phyloP scores from a whole-genome alignment of 2,888 invertebrate species.

The Eupithecia inturbata region DNA sequence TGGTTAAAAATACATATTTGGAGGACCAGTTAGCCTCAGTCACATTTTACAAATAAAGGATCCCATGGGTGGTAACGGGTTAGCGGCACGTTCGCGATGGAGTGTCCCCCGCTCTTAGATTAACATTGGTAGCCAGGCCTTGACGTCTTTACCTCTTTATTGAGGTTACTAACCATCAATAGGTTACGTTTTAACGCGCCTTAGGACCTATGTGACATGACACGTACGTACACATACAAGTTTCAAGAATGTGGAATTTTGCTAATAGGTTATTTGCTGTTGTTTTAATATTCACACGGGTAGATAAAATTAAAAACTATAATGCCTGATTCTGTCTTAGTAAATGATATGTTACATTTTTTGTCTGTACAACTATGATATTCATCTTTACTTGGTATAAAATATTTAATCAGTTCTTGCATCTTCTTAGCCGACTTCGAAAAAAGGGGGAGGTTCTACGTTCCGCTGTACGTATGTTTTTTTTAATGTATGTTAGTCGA shows the following conservation, averaged over 20 bases:
- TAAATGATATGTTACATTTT: too few relatives aligned
- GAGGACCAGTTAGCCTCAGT: too few relatives aligned
- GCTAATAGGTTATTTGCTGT: not conserved
- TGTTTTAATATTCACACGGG: not conserved
- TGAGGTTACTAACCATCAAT: not conserved
- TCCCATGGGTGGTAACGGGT: not conserved
- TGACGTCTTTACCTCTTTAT: not conserved
- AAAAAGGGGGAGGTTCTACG: too few relatives aligned
- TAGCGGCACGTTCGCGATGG: not conserved
- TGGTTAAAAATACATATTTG: not conserved
- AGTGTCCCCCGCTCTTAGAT: not conserved
- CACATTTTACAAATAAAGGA: not conserved
- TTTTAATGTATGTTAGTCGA: too few relatives aligned
- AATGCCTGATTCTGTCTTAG: not conserved
- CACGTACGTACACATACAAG: not conserved
- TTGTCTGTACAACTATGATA: not conserved
- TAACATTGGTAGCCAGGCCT: not conserved
- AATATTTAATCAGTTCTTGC: not conserved
- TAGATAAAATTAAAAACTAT: not conserved
- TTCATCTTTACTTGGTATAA: not conserved
- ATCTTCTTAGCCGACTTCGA: too few relatives aligned
- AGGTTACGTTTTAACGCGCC: not conserved
- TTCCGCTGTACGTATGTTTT: too few relatives aligned
- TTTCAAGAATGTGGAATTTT: not conserved
- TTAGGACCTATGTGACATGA: slow-evolving; percentile 1